Conservation (phyloP, 1,140 invertebrate genomes). For the Calephelis virginiensis region DNA sequence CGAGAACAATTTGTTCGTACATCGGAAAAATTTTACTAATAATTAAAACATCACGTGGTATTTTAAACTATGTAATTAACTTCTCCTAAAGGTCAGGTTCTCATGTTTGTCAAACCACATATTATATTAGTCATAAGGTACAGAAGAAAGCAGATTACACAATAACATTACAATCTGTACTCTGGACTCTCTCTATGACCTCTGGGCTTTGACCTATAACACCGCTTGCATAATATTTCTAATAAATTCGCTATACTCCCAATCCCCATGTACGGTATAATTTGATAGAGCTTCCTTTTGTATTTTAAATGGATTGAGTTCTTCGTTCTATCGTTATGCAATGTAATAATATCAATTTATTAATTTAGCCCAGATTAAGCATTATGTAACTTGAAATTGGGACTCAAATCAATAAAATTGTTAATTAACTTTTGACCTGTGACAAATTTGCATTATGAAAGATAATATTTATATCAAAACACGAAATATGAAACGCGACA, state of each 20-base stretch:
- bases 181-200: neutral
- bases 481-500: neutral
- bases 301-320: slow-evolving; percentile 4
- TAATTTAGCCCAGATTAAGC: neutral
- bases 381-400: neutral
- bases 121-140: slow-evolving; percentile 11
- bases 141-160: slow-evolving; percentile 5
- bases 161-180: slow-evolving; percentile 2
- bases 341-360: neutral
- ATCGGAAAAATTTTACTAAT: too few relatives aligned
- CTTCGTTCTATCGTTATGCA: neutral
- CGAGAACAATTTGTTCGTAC: too few relatives aligned
- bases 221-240: neutral
- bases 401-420: neutral
- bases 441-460: neutral
- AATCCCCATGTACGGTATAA: neutral
- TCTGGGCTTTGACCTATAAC: neutral
- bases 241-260: slow-evolving; percentile 1
- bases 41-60: too few relatives aligned
- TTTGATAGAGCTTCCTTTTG: neutral
- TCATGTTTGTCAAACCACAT: slow-evolving; percentile 15
- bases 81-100: slow-evolving; percentile 5
- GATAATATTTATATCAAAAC: too few relatives aligned
- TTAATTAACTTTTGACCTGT: slow-evolving; percentile 1
- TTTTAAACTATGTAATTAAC: neutral